phyloP scores from a whole-genome alignment of 2,797 vertebrate genomes.

The Psittacula derbiana region DNA sequence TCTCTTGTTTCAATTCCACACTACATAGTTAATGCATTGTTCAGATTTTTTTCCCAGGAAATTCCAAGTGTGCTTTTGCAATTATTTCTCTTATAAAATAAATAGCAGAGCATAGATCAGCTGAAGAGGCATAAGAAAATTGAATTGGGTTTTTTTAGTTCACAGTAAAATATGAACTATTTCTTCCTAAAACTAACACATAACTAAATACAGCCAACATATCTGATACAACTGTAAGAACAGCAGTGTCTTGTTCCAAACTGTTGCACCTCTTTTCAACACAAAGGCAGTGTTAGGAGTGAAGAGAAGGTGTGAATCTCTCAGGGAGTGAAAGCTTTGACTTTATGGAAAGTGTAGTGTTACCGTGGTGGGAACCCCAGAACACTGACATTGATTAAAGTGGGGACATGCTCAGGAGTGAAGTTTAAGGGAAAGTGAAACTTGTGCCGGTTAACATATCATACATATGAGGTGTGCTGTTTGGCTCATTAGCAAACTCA shows the following conservation, averaged over 20 bases:
- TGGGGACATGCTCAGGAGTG: background rate
- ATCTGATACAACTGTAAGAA: background rate
- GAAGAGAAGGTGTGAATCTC: background rate
- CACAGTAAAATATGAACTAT: background rate
- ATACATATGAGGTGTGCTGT: background rate
- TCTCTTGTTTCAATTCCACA: background rate
- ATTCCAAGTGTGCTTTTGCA: background rate
- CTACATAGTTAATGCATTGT: background rate
- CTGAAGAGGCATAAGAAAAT: background rate
- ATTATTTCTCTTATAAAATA: background rate
- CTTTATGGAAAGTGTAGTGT: background rate
- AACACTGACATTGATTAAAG: background rate
- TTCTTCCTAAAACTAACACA: background rate
- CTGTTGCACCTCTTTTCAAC: background rate
- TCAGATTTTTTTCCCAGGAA: background rate
- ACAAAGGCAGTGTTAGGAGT: background rate
- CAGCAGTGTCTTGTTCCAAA: background rate
- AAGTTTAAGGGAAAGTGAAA: background rate
- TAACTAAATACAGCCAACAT: background rate
- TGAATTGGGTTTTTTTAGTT: background rate
- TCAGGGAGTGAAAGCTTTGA: background rate
- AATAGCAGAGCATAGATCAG: background rate
- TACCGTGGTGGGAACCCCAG: background rate
- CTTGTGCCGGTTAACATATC: background rate
- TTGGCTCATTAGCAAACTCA: background rate